Evolutionary conservation across 2,113 vertebrate genomes (phyloP).

Genomic region (Neopipo cinnamomea): DNA sequence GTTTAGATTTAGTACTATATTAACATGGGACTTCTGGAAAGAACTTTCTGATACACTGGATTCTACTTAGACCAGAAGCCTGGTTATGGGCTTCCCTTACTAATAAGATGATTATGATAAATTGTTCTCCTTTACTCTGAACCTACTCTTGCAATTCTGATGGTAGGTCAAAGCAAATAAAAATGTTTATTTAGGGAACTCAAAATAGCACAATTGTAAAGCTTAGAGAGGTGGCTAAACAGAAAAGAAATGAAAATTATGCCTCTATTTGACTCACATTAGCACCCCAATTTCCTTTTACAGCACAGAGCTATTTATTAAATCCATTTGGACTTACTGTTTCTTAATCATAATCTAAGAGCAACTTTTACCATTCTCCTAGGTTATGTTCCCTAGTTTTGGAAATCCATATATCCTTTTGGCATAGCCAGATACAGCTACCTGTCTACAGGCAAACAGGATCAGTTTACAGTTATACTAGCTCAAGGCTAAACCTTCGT

Average conservation of each 20-base stretch:
- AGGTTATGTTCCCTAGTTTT: neutral
- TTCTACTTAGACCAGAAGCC: neutral
- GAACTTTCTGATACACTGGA: neutral
- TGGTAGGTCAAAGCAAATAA: neutral
- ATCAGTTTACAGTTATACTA: neutral
- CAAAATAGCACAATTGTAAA: neutral
- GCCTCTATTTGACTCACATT: neutral
- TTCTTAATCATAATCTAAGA: neutral
- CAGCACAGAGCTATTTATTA: neutral
- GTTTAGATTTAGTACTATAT: neutral
- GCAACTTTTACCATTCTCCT: neutral
- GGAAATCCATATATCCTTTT: neutral
- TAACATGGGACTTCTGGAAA: neutral
- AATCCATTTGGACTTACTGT: neutral
- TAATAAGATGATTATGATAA: neutral
- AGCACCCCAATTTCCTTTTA: neutral
- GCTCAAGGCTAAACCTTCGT: neutral
- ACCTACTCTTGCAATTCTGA: neutral
- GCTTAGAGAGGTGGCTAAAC: neutral
- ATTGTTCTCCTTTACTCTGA: neutral
- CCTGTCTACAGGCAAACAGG: neutral
- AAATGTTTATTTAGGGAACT: neutral
- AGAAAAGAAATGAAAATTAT: neutral
- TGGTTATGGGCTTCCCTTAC: neutral
- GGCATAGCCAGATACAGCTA: neutral